Evolutionary conservation across 2,888 invertebrate genomes (phyloP), one percentile per base, ranked within the genome.

Genomic region (Clunio marinus): DNA sequence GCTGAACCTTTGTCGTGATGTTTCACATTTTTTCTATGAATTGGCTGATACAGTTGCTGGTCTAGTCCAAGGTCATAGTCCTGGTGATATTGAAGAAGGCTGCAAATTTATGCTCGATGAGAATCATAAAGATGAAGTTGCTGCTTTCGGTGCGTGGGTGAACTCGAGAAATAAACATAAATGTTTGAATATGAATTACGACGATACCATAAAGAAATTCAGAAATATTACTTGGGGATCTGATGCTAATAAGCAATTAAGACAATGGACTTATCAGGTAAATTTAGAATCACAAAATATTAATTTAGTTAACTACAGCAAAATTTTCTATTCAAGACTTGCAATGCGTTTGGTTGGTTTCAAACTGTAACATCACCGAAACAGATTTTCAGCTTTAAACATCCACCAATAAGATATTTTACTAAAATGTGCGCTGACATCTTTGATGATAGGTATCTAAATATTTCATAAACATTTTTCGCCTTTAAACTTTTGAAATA

Each of bases 1-100:
- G 17, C n/a, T 70, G 17, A 24, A 68, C 1, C 13, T 63, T 5
- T 10, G 22, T 7, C 45, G 25, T 24, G 69, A 70, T 35, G 32
- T 68, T 15, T 35, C 35, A 15, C 58, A 60, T 25, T 68, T 69
- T 28, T 37, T 69, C 37, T 55, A 55, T 35, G 63, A 58, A 25
- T n/a, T 70, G 5, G 28, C 58, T 4, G 68, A 69, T 24, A 27
- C 59, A 35, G 41, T 70, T 7, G 66, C 69, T 1, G 63, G 63
- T 1, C 17, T 59, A n/a, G 70, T 70, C 10, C 70, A 70, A 45
- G 25, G 41, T 22, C 69, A 70, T 62, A 15, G 35, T 41, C 5
- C 8, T 8, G 13, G 22, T 1, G 28, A 68, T n/a, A 68, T 68
- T 57, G 57, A 68, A 17, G 10, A 15, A 10, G 68, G 58, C 2